Evolutionary conservation across 2,888 invertebrate species (phyloP), one percentile per base, ranked within the genome.

Genomic region (Choreutis nemorana): DNA sequence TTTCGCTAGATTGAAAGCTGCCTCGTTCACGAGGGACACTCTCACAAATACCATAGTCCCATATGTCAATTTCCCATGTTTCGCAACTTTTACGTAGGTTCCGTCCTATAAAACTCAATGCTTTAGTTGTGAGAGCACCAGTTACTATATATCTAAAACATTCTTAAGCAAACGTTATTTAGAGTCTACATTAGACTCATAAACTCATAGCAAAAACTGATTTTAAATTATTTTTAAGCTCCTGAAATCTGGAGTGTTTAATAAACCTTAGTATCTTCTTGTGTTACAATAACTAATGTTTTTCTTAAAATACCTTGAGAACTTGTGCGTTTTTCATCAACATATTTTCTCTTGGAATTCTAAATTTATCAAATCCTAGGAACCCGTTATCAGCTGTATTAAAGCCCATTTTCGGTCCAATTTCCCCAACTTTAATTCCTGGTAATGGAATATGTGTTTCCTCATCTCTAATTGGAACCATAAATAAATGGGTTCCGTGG

Each of bases 31-130:
- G 20, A 97, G 83, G 7, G 87, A 82, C 1, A 94, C 92, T 28
- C 97, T 81, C 0, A 96, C 92, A 57, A 92, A 91, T 59, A 97
- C 89, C 95, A 95, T 95, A 0, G 91, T 90, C 3, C 93, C 94
- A 52, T 95, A 95, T 0, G 91, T 87, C 23, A 94, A 67, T 54
- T 94, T 93, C 35, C 86, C 86, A 49, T 87, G 89, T 3, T 86
- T 81, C 0, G 92, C 85, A 34, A 88, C 86, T 8, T 87, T 83
- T 53, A 91, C n/a, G n/a, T n/a, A 94, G 1, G 89, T 91, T 3
- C 95, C 95, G 59, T 94, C 91, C 77, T 90, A 53, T 26, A 67
- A 60, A 47, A n/a, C n/a, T n/a, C n/a, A n/a, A n/a, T n/a, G n/a
- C n/a, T n/a, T n/a, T n/a, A n/a, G n/a, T n/a, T n/a, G n/a, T n/a